Conservation (phyloP, 2,888 invertebrate genomes). For the Lysandra coridon region DNA sequence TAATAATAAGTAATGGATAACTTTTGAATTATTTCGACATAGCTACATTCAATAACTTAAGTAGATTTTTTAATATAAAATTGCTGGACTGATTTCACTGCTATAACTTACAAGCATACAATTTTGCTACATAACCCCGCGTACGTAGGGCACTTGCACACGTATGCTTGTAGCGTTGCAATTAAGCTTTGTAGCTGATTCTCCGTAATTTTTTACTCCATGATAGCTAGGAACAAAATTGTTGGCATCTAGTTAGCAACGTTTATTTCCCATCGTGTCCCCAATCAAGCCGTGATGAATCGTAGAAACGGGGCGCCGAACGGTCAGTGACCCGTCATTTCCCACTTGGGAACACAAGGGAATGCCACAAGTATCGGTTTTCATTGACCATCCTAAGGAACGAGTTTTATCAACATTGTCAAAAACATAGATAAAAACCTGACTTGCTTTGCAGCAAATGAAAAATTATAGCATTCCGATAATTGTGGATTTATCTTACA, state of each 20-base stretch:
- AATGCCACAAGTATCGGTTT: slow-evolving; percentile 36
- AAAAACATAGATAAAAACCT: background rate
- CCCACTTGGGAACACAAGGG: slow-evolving; percentile 39
- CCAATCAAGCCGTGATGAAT: slow-evolving; percentile 56
- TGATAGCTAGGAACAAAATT: background rate
- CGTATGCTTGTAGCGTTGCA: background rate
- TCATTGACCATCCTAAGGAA: slow-evolving; percentile 9
- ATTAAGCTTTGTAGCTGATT: background rate
- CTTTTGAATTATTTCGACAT: too few species aligned
- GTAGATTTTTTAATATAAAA: too few species aligned
- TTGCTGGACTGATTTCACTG: too few species aligned
- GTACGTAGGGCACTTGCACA: too few species aligned
- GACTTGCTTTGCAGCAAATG: background rate
- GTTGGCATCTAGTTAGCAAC: background rate
- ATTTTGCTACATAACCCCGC: too few species aligned
- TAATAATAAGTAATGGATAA: too few species aligned
- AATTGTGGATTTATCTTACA: too few species aligned
- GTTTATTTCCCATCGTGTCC: slow-evolving; percentile 36
- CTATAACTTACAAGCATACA: too few species aligned
- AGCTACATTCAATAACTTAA: too few species aligned
- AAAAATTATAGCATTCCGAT: too few species aligned
- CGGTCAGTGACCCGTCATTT: slow-evolving; percentile 51
- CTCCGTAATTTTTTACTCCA: background rate
- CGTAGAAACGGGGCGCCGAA: slow-evolving; percentile 57
- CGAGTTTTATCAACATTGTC: background rate